These are phyloP conservation scores for Nansenia antarctica DNA, from an alignment of 2,113 vertebrate genomes.

Conservation along the genomic window DNA sequence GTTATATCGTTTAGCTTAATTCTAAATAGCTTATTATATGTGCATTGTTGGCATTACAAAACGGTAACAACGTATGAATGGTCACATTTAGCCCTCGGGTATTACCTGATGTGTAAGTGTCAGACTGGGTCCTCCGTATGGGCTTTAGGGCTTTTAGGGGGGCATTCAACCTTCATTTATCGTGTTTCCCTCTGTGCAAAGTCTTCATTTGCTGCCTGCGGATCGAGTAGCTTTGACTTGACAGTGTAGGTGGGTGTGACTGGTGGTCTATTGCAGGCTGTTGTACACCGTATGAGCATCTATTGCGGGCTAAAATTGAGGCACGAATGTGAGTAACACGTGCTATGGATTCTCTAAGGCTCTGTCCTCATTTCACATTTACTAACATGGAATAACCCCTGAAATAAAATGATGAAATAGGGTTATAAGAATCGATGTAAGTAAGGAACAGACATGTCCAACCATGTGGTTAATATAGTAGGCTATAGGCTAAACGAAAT, in stretches of 20 bases:
- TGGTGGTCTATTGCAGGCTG: not conserved
- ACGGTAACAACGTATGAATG: not conserved
- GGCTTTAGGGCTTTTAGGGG: not conserved
- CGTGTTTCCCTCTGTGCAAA: no score
- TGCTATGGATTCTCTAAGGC: slow-evolving; percentile 1
- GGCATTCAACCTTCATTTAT: not conserved
- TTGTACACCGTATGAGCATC: not conserved
- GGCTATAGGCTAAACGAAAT: no score
- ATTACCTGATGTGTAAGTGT: not conserved
- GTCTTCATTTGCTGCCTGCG: no score
- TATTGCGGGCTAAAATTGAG: not conserved
- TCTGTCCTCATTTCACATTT: slow-evolving; percentile 17
- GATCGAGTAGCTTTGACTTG: not conserved
- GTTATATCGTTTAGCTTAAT: no score
- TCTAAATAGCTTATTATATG: no score
- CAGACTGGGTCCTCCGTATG: not conserved
- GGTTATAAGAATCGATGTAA: no score
- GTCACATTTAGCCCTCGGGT: not conserved
- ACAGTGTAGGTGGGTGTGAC: slow-evolving; percentile 9
- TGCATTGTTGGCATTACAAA: not conserved
- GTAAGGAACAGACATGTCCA: no score
- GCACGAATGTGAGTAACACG: slow-evolving; percentile 21
- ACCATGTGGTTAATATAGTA: no score
- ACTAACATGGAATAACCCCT: not conserved
- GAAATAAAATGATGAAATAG: not conserved